These are phyloP conservation scores for Episyrphus balteatus DNA, from an alignment of 1,140 invertebrate species.

Conservation along the genomic window DNA sequence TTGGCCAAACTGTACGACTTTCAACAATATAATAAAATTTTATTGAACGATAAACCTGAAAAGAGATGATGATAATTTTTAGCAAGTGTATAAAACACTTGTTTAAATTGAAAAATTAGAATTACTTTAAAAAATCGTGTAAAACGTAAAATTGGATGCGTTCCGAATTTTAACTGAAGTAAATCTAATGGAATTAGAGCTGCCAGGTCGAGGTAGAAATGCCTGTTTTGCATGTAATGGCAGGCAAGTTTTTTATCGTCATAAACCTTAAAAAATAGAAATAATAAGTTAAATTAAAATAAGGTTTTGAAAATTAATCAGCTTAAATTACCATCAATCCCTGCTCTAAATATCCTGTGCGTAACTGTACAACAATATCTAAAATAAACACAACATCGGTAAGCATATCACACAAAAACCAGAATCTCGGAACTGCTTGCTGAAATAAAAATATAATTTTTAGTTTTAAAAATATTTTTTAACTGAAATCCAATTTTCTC, in stretches of 20 bases:
- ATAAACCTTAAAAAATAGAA: conserved; percentile 48
- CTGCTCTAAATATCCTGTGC: conserved; percentile 92
- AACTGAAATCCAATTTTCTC: no score
- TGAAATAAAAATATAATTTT: conserved; percentile 34
- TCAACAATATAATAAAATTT: conserved; percentile 94
- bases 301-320: not conserved
- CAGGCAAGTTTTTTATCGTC: conserved; percentile 78
- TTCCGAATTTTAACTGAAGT: conserved; percentile 67
- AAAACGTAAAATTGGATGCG: conserved; percentile 70
- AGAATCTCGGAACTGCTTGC: conserved; percentile 54
- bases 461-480: no score
- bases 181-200: conserved; percentile 79
- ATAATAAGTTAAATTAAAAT: not conserved
- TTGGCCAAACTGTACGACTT: conserved; percentile 87
- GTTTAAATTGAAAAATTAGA: not conserved
- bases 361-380: conserved; percentile 80
- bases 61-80: conserved; percentile 11
- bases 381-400: conserved; percentile 77
- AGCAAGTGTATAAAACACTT: no score
- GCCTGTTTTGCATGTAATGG: conserved; percentile 76
- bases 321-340: conserved; percentile 66
- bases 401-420: conserved; percentile 71
- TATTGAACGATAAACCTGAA: conserved; percentile 77
- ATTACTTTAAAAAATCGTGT: conserved; percentile 68
- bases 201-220: conserved; percentile 76